A percentile compares a stretch with the other conserved stretches of the same genome.
Evolutionary conservation across 2,888 invertebrate genomes (phyloP).

Genomic region (Bedellia somnulentella): DNA sequence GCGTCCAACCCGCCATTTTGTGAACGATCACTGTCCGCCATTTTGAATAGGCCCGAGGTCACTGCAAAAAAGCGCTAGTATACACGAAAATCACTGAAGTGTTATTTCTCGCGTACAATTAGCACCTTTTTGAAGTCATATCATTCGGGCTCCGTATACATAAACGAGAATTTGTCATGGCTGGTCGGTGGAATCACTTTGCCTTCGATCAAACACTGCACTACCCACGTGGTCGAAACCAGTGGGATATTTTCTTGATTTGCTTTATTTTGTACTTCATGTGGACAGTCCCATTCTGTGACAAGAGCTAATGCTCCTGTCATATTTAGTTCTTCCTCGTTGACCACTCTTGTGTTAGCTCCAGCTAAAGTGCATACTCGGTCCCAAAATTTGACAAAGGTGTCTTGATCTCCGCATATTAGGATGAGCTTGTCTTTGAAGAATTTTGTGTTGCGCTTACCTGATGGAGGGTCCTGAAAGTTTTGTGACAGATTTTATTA

Average conservation of each 20-base stretch:
- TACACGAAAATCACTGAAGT: constrained; percentile 18
- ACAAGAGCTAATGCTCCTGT: constrained; percentile 54
- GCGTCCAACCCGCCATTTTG: background rate
- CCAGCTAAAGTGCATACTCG: constrained; percentile 63
- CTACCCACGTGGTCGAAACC: constrained; percentile 69
- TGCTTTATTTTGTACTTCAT: constrained; percentile 55
- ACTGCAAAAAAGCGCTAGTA: background rate
- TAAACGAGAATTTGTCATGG: constrained; percentile 56
- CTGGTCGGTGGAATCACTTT: constrained; percentile 44
- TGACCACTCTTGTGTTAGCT: constrained; percentile 44
- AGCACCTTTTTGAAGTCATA: constrained; percentile 51
- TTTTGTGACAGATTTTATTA: constrained; percentile 2
- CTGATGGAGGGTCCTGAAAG: constrained; percentile 29
- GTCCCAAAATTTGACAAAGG: constrained; percentile 64
- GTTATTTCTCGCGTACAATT: constrained; percentile 52
- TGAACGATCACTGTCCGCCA: too few relatives aligned
- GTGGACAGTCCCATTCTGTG: constrained; percentile 65
- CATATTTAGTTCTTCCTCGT: constrained; percentile 47
- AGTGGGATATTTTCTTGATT: constrained; percentile 63
- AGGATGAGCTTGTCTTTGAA: constrained; percentile 52
- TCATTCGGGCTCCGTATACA: constrained; percentile 56
- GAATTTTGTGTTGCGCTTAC: constrained; percentile 33
- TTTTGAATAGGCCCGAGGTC: too few relatives aligned
- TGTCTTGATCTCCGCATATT: constrained; percentile 51
- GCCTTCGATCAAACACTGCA: constrained; percentile 68